Conservation (phyloP, 1,140 invertebrate genomes). For the Drosophila watanabei region DNA sequence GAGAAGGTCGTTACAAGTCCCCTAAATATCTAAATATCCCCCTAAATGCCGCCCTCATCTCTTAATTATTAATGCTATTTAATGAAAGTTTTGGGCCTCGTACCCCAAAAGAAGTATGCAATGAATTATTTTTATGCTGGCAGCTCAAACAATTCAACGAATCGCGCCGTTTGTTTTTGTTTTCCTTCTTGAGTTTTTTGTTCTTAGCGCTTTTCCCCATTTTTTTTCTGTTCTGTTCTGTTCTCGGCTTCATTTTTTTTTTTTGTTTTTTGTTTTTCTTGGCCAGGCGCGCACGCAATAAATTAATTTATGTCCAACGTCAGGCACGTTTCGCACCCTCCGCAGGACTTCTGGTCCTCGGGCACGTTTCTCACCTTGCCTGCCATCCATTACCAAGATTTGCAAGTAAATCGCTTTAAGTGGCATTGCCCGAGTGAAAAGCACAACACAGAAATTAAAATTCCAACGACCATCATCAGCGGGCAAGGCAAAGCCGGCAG, state of each 20-base stretch:
- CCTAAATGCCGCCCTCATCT: constrained; percentile 49
- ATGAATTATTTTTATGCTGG: constrained; percentile 77
- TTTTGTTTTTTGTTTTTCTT: constrained; percentile 61
- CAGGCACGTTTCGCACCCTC: constrained; percentile 75
- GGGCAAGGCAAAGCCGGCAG: constrained; percentile 7
- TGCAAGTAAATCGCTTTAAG: constrained; percentile 78
- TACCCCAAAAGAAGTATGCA: constrained; percentile 61
- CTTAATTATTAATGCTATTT: constrained; percentile 78
- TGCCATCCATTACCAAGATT: constrained; percentile 78
- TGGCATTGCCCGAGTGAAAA: constrained; percentile 53
- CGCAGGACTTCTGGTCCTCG: constrained; percentile 52
- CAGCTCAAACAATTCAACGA: constrained; percentile 53
- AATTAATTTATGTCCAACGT: constrained; percentile 82
- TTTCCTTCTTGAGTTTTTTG: constrained; percentile 43
- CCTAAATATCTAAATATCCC: constrained; percentile 32
- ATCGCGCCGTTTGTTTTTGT: constrained; percentile 51
- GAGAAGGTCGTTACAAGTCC: constrained; percentile 78
- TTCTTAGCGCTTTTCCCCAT: constrained; percentile 32
- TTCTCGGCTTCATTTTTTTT: constrained; percentile 7
- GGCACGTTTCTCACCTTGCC: constrained; percentile 78
- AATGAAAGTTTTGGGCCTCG: constrained; percentile 62
- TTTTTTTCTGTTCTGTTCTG: constrained; percentile 12
- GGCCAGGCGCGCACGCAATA: constrained; percentile 75
- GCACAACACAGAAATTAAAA: constrained; percentile 78
- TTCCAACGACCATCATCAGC: constrained; percentile 61